Conservation (phyloP, 2,888 invertebrate genomes). For the Pterostichus niger region DNA sequence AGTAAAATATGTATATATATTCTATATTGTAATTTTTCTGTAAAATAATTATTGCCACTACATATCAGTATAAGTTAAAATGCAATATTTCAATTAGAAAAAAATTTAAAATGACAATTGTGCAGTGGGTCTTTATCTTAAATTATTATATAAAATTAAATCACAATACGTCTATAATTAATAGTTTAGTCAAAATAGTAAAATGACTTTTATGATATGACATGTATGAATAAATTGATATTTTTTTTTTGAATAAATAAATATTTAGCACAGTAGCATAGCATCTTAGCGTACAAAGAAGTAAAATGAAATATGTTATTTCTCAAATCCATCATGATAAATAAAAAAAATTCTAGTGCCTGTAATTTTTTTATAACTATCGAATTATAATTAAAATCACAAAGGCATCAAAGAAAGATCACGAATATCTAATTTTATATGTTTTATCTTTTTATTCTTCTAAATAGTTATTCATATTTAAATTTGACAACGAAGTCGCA, state of each 20-base stretch:
- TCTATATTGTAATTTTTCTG: too few relatives aligned
- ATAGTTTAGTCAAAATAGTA: not conserved
- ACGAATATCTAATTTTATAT: not conserved
- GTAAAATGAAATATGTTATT: too few relatives aligned
- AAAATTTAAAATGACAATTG: too few relatives aligned
- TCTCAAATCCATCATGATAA: too few relatives aligned
- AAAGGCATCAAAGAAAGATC: constrained; percentile 31
- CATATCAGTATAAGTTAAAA: not conserved
- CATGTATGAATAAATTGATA: not conserved
- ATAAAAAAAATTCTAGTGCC: too few relatives aligned
- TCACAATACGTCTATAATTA: constrained; percentile 37
- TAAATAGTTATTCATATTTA: not conserved
- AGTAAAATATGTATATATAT: too few relatives aligned
- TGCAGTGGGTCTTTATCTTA: constrained; percentile 6
- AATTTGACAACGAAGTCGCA: not conserved
- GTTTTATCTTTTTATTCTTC: not conserved
- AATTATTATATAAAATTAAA: constrained; percentile 32
- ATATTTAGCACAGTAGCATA: too few relatives aligned
- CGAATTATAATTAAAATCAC: constrained; percentile 1
- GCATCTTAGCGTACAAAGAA: too few relatives aligned
- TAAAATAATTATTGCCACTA: too few relatives aligned
- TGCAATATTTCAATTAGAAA: constrained; percentile 4
- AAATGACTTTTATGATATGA: constrained; percentile 2
- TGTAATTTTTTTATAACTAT: not conserved
- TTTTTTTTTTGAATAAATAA: too few relatives aligned